Base-by-base conservation (phyloP, 2,888 invertebrate genomes). In the Drosophila rellima region DNA sequence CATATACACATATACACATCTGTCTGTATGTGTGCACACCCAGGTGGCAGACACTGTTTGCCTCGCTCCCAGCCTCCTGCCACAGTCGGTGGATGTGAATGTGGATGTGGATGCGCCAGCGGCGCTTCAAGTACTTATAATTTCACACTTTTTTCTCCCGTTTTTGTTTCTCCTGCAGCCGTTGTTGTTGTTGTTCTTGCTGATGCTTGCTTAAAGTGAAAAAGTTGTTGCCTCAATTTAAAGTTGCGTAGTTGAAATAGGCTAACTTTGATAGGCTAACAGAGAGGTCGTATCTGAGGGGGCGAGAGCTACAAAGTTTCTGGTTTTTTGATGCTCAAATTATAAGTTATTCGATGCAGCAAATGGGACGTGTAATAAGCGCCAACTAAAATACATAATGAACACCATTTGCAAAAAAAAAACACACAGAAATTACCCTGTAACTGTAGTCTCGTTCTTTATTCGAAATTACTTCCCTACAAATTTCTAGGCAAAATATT, bases 71-170 rank as follows among this genome's bases (percentile, higher is more conserved):
- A 45, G 26, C 15, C 20, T 13, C 52, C 13, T 42, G 26, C 56
- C 74, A 37, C 68, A 31, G 11, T 29, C 44, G 37, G 33, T 57
- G 65, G n/a, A 6, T 26, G 26, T 29, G 45, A 2, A 15, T 51
- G 52, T 44, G 42, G 55, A 63, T 57, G 64, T 69, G 74, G 52
- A 60, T 70, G 66, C 64, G 79, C 82, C 87, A 71, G 57, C 69
- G 87, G 87, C 82, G 59, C 78, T 87, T 81, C 70, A 76, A 82
- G 82, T 82, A 87, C 82, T 82, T 82, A 82, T 87, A 87, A 84
- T 82, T 82, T 82, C 82, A 82, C 82, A 82, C 82, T 82, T 82
- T 83, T 63, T 70, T 42, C n/a, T 44, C 33, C 20, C 48, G 18
- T 37, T 20, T 2, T 48, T 50, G 50, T 31, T 64, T 40, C 33